Evolutionary conservation across 2,888 invertebrate genomes (phyloP), one percentile per base, ranked within the genome.

Genomic region (Harpalus rufipes): DNA sequence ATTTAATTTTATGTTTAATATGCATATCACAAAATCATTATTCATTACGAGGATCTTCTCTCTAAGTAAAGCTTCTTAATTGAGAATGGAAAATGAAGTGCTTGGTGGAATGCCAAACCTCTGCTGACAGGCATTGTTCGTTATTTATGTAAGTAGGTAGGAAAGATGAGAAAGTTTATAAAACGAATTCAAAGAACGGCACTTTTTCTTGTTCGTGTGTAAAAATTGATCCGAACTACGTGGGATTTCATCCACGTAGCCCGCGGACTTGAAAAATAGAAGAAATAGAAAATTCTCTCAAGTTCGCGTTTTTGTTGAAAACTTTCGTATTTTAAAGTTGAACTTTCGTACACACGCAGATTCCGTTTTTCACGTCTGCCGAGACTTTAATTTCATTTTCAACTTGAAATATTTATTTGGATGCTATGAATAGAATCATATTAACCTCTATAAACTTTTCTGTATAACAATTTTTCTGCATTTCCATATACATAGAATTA

Each of bases 391-490:
- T 80, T 80, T 80, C 79, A 80, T 80, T 80, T 80, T 80, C 79
- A 80, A 81, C 56, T 81, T 68, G 51, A 81, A 81, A 51, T 81
- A 81, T 81, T 81, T 81, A 81, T 81, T 81, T 81, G 81, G 81
- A 44, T 51, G 44, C 61, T 65, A 68, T 68, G 68, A 81, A 81
- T 81, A 68, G 81, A 68, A 68, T 51, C 51, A 63, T 81, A 81
- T 81, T 81, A 74, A 68, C 68, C 65, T 18, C 65, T 12, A 68
- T 81, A 65, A 81, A 81, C 44, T 56, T 81, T 81, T 68, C 68
- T 39, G 25, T 14, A 39, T 68, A 32, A 68, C 68, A 68, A 14
- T 68, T 68, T 68, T 68, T 39, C n/a, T 14, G 68, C n/a, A 68
- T 32, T 68, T 68, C 32, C 32, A 39, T 32, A 32, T 68, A 12